A percentile compares a stretch with the other conserved stretches of the same genome.
Evolutionary conservation across 2,888 invertebrate genomes (phyloP).

Genomic region (Apoderus coryli): DNA sequence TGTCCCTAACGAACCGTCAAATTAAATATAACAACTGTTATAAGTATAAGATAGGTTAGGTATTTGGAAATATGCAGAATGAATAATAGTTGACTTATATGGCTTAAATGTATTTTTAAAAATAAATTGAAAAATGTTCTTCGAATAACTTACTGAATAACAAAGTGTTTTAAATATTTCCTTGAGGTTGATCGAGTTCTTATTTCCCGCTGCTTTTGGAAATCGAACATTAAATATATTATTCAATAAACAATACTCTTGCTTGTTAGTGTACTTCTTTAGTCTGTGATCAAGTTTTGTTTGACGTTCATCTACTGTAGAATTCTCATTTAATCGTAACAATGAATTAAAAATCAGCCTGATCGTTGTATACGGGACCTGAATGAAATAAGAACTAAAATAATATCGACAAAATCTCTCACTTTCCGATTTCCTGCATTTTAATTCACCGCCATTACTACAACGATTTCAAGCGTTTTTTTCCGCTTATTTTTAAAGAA

Average conservation of each 20-base stretch:
- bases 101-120: too few species aligned
- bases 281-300: conserved; percentile 27
- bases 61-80: too few species aligned
- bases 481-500: neutral
- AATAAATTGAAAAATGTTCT: neutral
- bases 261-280: conserved; percentile 24
- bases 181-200: conserved; percentile 20
- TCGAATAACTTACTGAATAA: conserved; percentile 25
- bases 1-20: too few species aligned
- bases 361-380: conserved; percentile 32
- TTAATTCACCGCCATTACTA: too few species aligned
- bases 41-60: too few species aligned
- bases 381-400: too few species aligned
- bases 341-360: conserved; percentile 32
- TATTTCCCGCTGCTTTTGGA: conserved; percentile 20
- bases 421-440: too few species aligned
- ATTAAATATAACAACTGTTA: too few species aligned
- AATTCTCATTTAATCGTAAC: conserved; percentile 27
- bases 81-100: too few species aligned
- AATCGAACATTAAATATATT: conserved; percentile 36
- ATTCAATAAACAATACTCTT: conserved; percentile 36
- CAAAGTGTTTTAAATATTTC: conserved; percentile 33
- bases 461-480: too few species aligned
- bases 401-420: too few species aligned
- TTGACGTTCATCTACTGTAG: conserved; percentile 29